Evolutionary conservation across 2,888 invertebrate species (phyloP).

Genomic region (Litoditis marina): DNA sequence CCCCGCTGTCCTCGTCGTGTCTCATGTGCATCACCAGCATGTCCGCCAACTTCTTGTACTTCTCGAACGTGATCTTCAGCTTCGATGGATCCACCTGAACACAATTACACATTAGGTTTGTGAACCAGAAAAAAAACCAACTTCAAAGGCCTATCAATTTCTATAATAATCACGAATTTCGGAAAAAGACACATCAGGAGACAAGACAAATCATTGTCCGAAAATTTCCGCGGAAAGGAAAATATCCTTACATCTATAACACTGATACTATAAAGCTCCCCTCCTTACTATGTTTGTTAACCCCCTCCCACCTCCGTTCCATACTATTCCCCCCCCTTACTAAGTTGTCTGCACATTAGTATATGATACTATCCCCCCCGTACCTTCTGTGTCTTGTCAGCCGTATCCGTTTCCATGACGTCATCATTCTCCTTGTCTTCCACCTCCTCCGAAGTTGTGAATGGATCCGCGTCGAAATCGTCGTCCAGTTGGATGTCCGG

Average conservation of each 20-base stretch:
- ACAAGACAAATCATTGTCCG: too few relatives aligned
- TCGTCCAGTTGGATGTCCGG: conserved; percentile 91
- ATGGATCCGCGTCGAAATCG: conserved; percentile 52
- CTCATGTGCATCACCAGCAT: conserved; percentile 86
- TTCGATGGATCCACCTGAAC: conserved; percentile 41
- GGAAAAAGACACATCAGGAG: too few relatives aligned
- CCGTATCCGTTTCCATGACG: conserved; percentile 17
- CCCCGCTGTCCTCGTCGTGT: conserved; percentile 72
- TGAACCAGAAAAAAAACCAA: neutral
- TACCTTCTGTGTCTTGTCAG: conserved; percentile 8
- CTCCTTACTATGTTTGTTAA: too few relatives aligned
- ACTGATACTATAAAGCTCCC: too few relatives aligned
- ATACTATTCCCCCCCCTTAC: too few relatives aligned
- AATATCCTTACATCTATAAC: too few relatives aligned
- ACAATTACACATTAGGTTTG: neutral
- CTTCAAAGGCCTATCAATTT: too few relatives aligned
- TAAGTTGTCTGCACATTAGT: too few relatives aligned
- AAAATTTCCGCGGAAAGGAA: too few relatives aligned
- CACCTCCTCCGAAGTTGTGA: conserved; percentile 29
- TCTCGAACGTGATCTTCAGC: conserved; percentile 78
- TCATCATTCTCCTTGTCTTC: conserved; percentile 31
- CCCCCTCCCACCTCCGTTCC: too few relatives aligned
- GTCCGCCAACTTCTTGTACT: conserved; percentile 86
- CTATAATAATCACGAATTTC: neutral
- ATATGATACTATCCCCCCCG: too few relatives aligned